These are phyloP conservation scores for Ibidorhyncha struthersii DNA, from an alignment of 2,113 vertebrate species.

Conservation along the genomic window DNA sequence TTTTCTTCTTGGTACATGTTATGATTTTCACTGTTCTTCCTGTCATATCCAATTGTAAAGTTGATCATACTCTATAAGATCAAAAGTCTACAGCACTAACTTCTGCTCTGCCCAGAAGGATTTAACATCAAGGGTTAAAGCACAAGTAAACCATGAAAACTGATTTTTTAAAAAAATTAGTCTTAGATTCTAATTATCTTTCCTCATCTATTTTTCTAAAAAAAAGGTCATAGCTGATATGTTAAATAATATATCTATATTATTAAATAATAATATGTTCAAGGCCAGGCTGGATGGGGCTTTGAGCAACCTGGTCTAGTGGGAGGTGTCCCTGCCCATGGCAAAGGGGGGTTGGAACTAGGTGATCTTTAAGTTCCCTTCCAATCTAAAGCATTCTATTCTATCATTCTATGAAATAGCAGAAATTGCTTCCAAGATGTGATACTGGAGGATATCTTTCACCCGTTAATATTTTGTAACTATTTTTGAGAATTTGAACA, in stretches of 20 bases:
- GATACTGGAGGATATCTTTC: not conserved
- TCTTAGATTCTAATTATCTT: not conserved
- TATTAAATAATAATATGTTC: too few species aligned
- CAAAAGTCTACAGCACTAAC: not conserved
- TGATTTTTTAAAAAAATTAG: not conserved
- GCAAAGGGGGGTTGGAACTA: too few species aligned
- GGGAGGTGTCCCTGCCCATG: too few species aligned
- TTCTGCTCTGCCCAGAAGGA: not conserved
- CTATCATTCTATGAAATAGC: not conserved
- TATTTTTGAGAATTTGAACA: not conserved
- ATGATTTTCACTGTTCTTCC: not conserved
- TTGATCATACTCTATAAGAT: not conserved
- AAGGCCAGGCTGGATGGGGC: too few species aligned
- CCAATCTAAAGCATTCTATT: too few species aligned
- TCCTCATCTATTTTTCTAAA: not conserved
- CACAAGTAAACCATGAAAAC: not conserved
- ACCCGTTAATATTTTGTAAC: not conserved
- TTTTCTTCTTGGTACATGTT: not conserved
- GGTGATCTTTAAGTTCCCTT: too few species aligned
- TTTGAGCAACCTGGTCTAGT: too few species aligned
- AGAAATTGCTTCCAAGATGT: not conserved
- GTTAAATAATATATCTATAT: not conserved
- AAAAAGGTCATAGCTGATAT: not conserved
- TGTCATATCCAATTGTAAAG: not conserved
- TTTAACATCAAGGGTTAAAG: not conserved